A percentile compares a stretch with the other conserved stretches of the same genome.
Conservation (phyloP, 2,797 vertebrate species). For the Labroides dimidiatus region DNA sequence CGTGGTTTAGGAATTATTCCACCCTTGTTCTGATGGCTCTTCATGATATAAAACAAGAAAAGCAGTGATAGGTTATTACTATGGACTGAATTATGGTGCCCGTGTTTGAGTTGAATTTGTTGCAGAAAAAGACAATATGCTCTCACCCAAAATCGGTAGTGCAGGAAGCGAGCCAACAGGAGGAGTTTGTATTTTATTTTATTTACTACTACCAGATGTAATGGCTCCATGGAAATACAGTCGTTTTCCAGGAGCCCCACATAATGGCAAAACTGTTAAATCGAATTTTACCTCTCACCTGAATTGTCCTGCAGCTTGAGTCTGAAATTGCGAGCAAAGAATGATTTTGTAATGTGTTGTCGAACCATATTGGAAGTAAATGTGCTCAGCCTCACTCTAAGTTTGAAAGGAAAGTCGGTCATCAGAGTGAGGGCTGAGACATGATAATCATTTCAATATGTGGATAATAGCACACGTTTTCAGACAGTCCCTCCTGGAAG, state of each 20-base stretch:
- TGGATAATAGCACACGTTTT: background rate
- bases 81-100: no score
- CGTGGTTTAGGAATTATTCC: no score
- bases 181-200: no score
- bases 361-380: background rate
- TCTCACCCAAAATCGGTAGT: no score
- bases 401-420: background rate
- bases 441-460: conserved; percentile 2
- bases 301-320: background rate
- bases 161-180: no score
- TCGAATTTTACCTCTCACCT: background rate
- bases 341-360: background rate
- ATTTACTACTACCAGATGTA: background rate
- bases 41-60: no score
- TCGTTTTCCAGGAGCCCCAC: background rate
- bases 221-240: background rate
- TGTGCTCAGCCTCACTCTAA: background rate
- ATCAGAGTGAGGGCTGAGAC: background rate
- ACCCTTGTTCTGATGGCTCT: no score
- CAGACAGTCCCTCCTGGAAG: conserved; percentile 3
- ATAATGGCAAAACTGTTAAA: background rate
- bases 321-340: background rate
- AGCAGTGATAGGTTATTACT: no score
- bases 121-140: no score
- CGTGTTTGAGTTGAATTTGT: no score